Conservation (phyloP, 2,113 vertebrate species). For the Psephotus haematonotus region DNA sequence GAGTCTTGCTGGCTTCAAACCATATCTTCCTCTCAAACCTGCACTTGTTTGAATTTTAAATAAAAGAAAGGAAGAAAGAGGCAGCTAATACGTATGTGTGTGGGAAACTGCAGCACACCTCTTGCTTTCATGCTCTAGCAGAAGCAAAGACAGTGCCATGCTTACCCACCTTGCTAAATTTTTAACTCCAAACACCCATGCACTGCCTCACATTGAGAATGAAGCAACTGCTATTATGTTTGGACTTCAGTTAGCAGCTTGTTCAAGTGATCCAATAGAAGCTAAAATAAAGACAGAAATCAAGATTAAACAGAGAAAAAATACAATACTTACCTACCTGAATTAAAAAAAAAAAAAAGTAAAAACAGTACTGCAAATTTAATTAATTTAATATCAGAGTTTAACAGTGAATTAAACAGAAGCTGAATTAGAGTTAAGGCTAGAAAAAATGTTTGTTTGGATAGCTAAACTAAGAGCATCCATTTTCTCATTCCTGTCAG, state of each 20-base stretch:
- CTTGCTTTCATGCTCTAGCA: background rate
- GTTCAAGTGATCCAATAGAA: background rate
- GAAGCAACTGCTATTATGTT: background rate
- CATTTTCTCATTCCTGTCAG: background rate
- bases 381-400: background rate
- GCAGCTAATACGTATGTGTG: background rate
- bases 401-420: background rate
- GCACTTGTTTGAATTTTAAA: background rate
- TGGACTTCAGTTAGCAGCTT: background rate
- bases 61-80: background rate
- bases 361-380: background rate
- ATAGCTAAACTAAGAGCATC: background rate
- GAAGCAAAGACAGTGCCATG: background rate
- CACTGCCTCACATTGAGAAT: background rate
- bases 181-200: background rate
- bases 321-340: background rate
- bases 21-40: background rate
- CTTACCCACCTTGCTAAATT: background rate
- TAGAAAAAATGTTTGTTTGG: background rate
- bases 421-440: fast-evolving
- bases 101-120: background rate
- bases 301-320: background rate
- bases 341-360: background rate
- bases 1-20: background rate
- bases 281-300: background rate